phyloP scores from a whole-genome alignment of 1,140 invertebrate genomes.

The Drosophila kanapiae region DNA sequence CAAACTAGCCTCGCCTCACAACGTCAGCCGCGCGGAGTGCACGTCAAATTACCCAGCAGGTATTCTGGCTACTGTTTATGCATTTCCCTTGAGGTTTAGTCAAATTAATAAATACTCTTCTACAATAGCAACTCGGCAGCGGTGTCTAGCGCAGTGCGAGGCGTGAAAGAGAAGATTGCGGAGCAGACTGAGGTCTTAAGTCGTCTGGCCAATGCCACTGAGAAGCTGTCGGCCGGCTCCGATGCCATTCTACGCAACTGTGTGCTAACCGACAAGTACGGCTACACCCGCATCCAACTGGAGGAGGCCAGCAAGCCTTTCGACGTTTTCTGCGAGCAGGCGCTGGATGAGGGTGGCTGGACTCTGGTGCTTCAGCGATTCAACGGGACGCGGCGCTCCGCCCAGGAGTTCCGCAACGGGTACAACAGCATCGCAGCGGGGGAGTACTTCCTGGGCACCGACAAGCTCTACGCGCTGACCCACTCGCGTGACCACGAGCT shows the following conservation, averaged over 20 bases:
- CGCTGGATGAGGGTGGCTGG: conserved; percentile 33
- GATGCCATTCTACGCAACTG: conserved; percentile 16
- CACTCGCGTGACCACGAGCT: conserved; percentile 41
- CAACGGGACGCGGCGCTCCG: conserved; percentile 31
- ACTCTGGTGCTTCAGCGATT: conserved; percentile 37
- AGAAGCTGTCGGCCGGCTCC: conserved; percentile 1
- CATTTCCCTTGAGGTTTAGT: too few relatives aligned
- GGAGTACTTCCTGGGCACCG: conserved; percentile 45
- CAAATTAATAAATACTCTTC: too few relatives aligned
- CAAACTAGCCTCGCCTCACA: background rate
- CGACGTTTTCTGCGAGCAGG: conserved; percentile 47
- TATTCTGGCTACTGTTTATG: background rate
- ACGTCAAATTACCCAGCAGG: conserved; percentile 26
- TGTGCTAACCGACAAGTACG: conserved; percentile 31
- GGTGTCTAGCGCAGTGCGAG: conserved; percentile 19
- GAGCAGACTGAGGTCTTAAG: conserved; percentile 22
- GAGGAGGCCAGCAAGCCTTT: conserved; percentile 29
- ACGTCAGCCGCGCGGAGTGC: conserved; percentile 12
- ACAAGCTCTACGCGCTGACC: conserved; percentile 41
- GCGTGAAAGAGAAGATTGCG: conserved; percentile 28
- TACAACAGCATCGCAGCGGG: conserved; percentile 39
- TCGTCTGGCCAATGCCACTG: conserved; percentile 32
- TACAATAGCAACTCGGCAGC: background rate
- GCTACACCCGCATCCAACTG: conserved; percentile 42
- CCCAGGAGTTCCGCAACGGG: conserved; percentile 25